phyloP scores from a whole-genome alignment of 2,888 invertebrate genomes.

The Melipona beecheii region DNA sequence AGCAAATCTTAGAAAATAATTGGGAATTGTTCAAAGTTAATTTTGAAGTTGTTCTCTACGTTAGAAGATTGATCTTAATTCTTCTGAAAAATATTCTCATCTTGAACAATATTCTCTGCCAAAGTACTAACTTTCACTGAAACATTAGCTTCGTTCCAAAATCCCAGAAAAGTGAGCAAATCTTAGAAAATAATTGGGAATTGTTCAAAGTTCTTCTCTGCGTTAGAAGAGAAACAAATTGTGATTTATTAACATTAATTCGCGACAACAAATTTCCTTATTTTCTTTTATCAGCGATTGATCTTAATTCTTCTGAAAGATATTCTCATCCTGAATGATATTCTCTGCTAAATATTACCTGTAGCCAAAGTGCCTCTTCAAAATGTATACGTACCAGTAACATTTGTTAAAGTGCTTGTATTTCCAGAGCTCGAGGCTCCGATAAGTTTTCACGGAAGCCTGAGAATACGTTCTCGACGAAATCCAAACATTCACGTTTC shows the following conservation, averaged over 20 bases:
- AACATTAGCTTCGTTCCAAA: no score
- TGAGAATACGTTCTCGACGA: not conserved
- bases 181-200: not conserved
- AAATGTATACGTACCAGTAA: not conserved
- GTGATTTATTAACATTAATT: no score
- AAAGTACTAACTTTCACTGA: no score
- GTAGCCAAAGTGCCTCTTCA: not conserved
- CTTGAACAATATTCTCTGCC: no score
- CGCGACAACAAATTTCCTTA: no score
- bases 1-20: not conserved
- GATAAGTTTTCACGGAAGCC: not conserved
- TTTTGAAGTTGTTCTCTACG: not conserved
- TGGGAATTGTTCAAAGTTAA: not conserved
- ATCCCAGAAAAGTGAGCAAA: not conserved
- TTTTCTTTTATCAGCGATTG: no score
- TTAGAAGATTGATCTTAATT: no score
- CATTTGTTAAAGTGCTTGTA: not conserved
- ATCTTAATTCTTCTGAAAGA: no score
- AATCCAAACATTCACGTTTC: constrained; percentile 4
- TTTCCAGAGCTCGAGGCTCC: not conserved
- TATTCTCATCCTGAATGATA: no score
- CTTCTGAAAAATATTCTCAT: no score
- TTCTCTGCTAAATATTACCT: not conserved
- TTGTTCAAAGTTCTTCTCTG: not conserved
- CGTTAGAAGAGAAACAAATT: no score